Base-by-base conservation (phyloP, 2,888 invertebrate genomes). In the Byasa hedistus region DNA sequence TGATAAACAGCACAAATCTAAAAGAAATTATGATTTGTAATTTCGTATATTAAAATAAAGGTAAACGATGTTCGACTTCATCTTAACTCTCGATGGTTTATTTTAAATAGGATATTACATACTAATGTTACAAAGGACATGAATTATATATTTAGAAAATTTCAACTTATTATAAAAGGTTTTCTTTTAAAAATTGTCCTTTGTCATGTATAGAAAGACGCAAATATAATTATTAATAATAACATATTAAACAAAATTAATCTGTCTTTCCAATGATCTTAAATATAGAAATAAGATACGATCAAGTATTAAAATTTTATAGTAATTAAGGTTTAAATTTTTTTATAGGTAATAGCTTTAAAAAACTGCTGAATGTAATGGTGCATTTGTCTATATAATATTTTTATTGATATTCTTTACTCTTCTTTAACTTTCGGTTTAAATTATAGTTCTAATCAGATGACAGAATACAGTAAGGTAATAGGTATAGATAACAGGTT, bases 341-440 rank as follows among this genome's bases (percentile, higher is more conserved):
- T 54, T 59, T 23, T 24, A 71, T 44, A 22, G 61, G 62, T 69
- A 32, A 57, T 71, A 75, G 78, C 77, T 80, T 80, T 80, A 82
- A 76, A 71, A 39, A 62, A 74, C 77, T 77, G 91, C 87, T 90
- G 86, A 89, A 89, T 83, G 72, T 71, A 72, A 79, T 83, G 86
- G 89, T 89, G 89, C 89, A 80, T 80, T 72, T 59, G 61, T 68
- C 66, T 64, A 68, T 72, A 55, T 65, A 69, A 70, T 65, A 61
- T 67, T 48, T 64, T 64, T 60, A 68, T 65, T 69, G 69, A 69
- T 64, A 61, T 48, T 68, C 27, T 64, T 65, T 58, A 68, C 66
- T 70, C 69, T 69, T 65, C 69, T 39, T 69, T 68, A 15, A 15
- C 39, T 39, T 48, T 48, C 48, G 19, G 10, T 48, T 44, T 44